These are phyloP conservation scores for Cyaniris semiargus DNA, from an alignment of 2,888 invertebrate species.

Conservation along the genomic window DNA sequence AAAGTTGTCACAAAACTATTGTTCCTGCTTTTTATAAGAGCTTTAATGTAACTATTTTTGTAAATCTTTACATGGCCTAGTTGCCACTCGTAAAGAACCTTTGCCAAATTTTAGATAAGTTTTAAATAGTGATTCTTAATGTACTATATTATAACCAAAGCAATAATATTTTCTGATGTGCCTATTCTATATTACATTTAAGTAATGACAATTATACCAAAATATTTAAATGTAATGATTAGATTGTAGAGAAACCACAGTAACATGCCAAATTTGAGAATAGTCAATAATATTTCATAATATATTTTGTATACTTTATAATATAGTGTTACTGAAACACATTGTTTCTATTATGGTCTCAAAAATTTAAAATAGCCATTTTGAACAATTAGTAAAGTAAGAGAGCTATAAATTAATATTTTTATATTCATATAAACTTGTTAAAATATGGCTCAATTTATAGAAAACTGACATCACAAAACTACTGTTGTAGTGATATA, in stretches of 20 bases:
- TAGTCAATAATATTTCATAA: constrained; percentile 44
- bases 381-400: constrained; percentile 57
- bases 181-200: constrained; percentile 61
- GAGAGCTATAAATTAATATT: constrained; percentile 30
- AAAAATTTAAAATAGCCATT: constrained; percentile 54
- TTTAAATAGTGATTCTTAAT: constrained; percentile 64
- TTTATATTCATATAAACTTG: constrained; percentile 36
- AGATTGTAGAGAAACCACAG: constrained; percentile 54
- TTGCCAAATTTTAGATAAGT: constrained; percentile 76
- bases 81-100: constrained; percentile 64
- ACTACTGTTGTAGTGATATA: constrained; percentile 37
- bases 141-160: constrained; percentile 77
- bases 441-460: constrained; percentile 43
- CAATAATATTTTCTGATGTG: constrained; percentile 74
- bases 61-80: constrained; percentile 59
- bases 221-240: constrained; percentile 53
- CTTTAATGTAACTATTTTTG: constrained; percentile 69
- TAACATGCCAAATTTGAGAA: constrained; percentile 47
- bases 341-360: constrained; percentile 56
- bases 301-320: constrained; percentile 40
- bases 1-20: constrained; percentile 58
- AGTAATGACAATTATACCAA: constrained; percentile 61
- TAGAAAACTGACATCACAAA: constrained; percentile 54
- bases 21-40: constrained; percentile 65
- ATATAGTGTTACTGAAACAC: constrained; percentile 40